Evolutionary conservation across 35 echinoderm and acorn worm species (phyloP).

Genomic region (Diadema setosum): DNA sequence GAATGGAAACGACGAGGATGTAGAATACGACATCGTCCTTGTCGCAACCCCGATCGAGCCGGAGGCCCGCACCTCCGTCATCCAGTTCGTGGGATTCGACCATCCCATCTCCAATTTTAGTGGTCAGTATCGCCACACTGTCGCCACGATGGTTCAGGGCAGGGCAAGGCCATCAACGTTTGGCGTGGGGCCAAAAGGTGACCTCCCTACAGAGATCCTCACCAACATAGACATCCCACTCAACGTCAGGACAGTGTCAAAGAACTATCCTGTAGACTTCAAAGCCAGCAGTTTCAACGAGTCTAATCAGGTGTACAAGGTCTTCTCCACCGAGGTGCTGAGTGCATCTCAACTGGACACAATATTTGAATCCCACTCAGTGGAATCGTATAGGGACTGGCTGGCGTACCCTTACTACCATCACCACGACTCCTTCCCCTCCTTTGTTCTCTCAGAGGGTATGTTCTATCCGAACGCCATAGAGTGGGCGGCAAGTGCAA

Average conservation of each 20-base stretch:
- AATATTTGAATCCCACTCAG: constrained; percentile 36
- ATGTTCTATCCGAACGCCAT: constrained; percentile 72
- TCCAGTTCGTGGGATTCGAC: constrained; percentile 60
- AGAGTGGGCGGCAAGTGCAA: constrained; percentile 93
- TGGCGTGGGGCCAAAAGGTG: neutral
- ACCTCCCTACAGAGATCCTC: constrained; percentile 38
- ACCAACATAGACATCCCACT: constrained; percentile 62
- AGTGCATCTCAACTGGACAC: constrained; percentile 27
- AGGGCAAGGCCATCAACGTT: constrained; percentile 42
- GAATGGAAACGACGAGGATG: neutral
- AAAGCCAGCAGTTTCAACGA: neutral
- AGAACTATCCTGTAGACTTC: constrained; percentile 68
- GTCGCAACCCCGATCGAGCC: constrained; percentile 66
- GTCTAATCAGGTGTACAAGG: constrained; percentile 53
- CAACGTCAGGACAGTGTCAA: constrained; percentile 45
- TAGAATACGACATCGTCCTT: constrained; percentile 84
- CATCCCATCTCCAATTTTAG: constrained; percentile 36
- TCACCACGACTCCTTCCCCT: constrained; percentile 9
- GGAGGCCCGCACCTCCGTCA: neutral
- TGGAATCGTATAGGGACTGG: constrained; percentile 28
- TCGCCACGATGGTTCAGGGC: constrained; percentile 75
- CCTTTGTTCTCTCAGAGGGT: constrained; percentile 49
- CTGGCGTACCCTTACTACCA: constrained; percentile 78
- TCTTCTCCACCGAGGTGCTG: constrained; percentile 60
- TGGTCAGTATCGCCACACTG: constrained; percentile 66